Evolutionary conservation across 2,113 vertebrate genomes (phyloP).

Genomic region (Acinonyx jubatus): DNA sequence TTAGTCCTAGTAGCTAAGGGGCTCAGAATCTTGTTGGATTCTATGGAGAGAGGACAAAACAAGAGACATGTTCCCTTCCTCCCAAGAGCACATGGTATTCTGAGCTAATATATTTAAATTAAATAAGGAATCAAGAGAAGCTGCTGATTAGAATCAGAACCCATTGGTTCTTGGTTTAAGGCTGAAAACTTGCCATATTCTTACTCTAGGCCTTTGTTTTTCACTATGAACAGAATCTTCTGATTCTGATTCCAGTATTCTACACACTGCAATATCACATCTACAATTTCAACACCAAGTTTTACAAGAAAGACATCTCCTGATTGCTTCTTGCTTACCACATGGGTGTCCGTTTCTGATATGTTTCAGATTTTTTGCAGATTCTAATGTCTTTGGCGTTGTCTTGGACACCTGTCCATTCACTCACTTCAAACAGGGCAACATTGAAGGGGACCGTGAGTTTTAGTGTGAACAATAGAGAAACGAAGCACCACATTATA

Average conservation of each 20-base stretch:
- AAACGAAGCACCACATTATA: neutral
- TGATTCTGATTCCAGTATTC: neutral
- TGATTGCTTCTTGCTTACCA: neutral
- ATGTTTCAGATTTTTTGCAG: neutral
- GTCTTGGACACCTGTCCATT: neutral
- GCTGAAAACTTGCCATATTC: neutral
- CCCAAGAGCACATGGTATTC: neutral
- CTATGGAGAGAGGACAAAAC: neutral
- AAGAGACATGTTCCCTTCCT: neutral
- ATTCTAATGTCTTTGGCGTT: neutral
- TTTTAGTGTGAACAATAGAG: neutral
- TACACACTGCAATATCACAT: neutral
- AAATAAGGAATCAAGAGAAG: neutral
- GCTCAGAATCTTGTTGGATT: neutral
- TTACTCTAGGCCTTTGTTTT: neutral
- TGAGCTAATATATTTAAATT: neutral
- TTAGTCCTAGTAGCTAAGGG: neutral
- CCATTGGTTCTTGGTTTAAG: neutral
- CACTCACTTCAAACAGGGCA: neutral
- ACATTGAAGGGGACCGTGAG: neutral
- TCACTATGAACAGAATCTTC: neutral
- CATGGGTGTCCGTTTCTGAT: neutral
- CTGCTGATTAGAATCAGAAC: neutral
- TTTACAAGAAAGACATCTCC: neutral
- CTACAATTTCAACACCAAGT: neutral